A percentile compares a stretch with the other conserved stretches of the same genome.
Conservation (phyloP, 2,113 vertebrate species). For the Eulacestoma nigropectus region DNA sequence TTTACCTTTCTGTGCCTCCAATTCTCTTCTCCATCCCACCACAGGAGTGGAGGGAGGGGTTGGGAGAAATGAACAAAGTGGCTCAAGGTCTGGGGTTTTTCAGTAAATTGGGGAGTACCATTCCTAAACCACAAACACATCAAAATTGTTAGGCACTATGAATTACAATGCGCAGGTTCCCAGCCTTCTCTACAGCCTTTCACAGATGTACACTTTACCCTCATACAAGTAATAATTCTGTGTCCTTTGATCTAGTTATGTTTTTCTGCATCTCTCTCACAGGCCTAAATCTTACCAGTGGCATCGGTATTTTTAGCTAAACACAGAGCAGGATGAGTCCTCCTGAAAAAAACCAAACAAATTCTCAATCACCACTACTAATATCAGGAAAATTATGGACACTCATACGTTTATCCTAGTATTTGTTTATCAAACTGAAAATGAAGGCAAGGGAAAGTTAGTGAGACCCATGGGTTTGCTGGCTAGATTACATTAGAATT, state of each 20-base stretch:
- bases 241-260: not conserved
- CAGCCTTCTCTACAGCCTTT: not conserved
- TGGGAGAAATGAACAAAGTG: not conserved
- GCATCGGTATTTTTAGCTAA: not conserved
- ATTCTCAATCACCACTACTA: not conserved
- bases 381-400: not conserved
- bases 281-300: not conserved
- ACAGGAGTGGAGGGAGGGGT: rapidly evolving
- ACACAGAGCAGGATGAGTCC: not conserved
- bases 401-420: not conserved
- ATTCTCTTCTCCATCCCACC: not conserved
- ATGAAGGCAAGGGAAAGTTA: not conserved
- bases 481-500: not conserved
- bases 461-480: not conserved
- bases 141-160: not conserved
- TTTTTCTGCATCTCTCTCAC: not conserved
- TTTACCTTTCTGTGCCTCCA: not conserved
- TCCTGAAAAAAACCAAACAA: not conserved
- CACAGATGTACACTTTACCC: not conserved
- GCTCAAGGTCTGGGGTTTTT: rapidly evolving
- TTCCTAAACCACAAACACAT: not conserved
- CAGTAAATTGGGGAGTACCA: not conserved
- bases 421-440: not conserved
- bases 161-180: not conserved
- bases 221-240: not conserved